A percentile compares a stretch with the other conserved stretches of the same genome.
Evolutionary conservation across 1,140 invertebrate species (phyloP).

Genomic region (Trichonephila clavipes): DNA sequence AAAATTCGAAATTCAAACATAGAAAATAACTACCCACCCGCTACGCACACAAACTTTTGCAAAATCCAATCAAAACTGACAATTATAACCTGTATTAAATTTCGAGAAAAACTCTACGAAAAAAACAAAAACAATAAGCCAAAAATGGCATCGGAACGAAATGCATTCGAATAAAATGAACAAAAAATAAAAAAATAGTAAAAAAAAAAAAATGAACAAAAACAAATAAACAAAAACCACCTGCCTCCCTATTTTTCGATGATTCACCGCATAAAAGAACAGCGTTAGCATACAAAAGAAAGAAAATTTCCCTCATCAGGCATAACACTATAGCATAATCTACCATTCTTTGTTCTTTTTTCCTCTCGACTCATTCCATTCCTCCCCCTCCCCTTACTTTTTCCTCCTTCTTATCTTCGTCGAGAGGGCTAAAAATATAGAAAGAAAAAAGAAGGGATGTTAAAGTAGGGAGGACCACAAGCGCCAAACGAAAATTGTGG

Average conservation of each 20-base stretch:
- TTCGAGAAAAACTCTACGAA: background rate
- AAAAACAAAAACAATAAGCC: background rate
- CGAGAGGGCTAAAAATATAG: background rate
- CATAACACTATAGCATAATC: slow-evolving; percentile 67
- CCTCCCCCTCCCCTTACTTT: background rate
- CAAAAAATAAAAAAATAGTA: background rate
- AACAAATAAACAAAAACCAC: slow-evolving; percentile 39
- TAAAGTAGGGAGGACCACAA: slow-evolving; percentile 33
- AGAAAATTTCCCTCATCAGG: slow-evolving; percentile 68
- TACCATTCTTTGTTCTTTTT: slow-evolving; percentile 55
- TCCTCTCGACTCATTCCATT: slow-evolving; percentile 10
- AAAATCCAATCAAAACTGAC: background rate
- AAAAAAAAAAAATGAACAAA: background rate
- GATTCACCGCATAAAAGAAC: slow-evolving; percentile 51
- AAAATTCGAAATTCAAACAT: no score
- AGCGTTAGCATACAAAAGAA: slow-evolving; percentile 11
- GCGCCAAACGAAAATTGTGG: slow-evolving; percentile 60
- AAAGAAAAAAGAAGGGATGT: slow-evolving; percentile 33
- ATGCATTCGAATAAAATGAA: background rate
- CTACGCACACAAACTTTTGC: background rate
- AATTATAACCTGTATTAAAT: background rate
- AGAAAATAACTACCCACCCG: no score
- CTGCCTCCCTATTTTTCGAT: slow-evolving; percentile 43
- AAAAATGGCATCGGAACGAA: background rate
- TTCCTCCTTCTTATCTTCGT: slow-evolving; percentile 23